Percentiles rank a stretch among this genome's conserved stretches.
Evolutionary conservation across 2,888 invertebrate species (phyloP).

Genomic region (Drosophila mimetica): DNA sequence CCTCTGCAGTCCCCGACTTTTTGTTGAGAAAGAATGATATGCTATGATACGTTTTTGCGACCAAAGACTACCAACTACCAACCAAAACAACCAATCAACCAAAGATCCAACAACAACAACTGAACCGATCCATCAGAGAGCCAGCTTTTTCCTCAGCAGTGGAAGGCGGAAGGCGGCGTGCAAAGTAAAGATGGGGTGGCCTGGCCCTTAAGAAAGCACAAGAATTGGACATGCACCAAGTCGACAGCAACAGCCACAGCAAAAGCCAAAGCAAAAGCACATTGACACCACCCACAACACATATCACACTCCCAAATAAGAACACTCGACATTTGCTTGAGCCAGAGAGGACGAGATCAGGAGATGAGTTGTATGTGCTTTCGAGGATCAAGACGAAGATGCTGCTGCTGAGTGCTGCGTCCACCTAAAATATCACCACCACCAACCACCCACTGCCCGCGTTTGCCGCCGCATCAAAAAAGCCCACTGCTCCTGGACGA

Average conservation of each 20-base stretch:
- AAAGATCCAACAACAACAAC: slow-evolving; percentile 44
- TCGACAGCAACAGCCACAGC: slow-evolving; percentile 21
- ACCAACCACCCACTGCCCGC: slow-evolving; percentile 64
- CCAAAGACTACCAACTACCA: slow-evolving; percentile 34
- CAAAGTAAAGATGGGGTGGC: slow-evolving; percentile 16
- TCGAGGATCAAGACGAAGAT: slow-evolving; percentile 21
- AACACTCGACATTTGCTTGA: slow-evolving; percentile 29
- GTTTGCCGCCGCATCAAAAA: slow-evolving; percentile 56
- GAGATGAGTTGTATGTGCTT: slow-evolving; percentile 26
- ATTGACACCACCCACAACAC: slow-evolving; percentile 29
- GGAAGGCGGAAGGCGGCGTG: slow-evolving; percentile 34
- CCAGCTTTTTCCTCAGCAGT: slow-evolving; percentile 54
- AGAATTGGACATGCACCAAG: slow-evolving; percentile 32
- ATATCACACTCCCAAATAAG: slow-evolving; percentile 45
- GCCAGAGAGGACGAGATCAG: slow-evolving; percentile 21
- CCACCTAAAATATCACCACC: slow-evolving; percentile 46
- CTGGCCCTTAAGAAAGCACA: slow-evolving; percentile 16
- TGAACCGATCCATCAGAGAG: slow-evolving; percentile 34
- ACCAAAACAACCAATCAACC: slow-evolving; percentile 40
- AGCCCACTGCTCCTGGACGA: slow-evolving; percentile 69
- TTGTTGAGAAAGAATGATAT: slow-evolving; percentile 58
- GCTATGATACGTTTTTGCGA: slow-evolving; percentile 12
- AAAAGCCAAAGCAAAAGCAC: slow-evolving; percentile 22
- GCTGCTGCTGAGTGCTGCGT: slow-evolving; percentile 67
- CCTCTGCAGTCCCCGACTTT: slow-evolving; percentile 80